Base-by-base conservation (phyloP, 1,140 invertebrate genomes). In the Platyscapa corneri region DNA sequence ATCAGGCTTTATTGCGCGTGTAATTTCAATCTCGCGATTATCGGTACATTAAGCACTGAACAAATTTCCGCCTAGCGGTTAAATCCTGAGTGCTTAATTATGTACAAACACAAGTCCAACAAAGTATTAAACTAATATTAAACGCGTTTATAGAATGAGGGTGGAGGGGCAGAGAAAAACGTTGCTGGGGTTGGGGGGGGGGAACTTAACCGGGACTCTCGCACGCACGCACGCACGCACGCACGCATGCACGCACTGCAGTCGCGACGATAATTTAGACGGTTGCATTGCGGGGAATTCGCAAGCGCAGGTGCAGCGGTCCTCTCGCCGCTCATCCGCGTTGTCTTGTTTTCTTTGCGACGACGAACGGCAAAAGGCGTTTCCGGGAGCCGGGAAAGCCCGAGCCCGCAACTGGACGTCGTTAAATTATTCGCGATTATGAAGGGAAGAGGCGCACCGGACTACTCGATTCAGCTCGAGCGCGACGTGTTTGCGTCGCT, bases 1-100 rank as follows among this genome's bases (percentile, higher is more conserved):
- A 82, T 81, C 39, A 37, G 30, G 42, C 42, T 49, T 70, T 82
- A 70, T 70, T 70, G 42, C 46, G 65, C 65, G 65, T 32, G 46
- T 82, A 82, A 82, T 82, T 70, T 70, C 39, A 14, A 42, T 67
- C 65, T 12, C 18, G 79, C 65, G 39, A 70, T 46, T 81, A 70
- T 70, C 65, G 65, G 42, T 16, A 37, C 78, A 30, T 65, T 65
- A 39, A 65, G 10, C n/a, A 18, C 53, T 60, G 60, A 37, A 42
- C 56, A 56, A 80, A 80, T 80, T 80, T 80, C 78, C 78, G 37
- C 27, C 37, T 39, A 67, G 60, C 64, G 37, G 78, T 81, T 70
- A 53, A 34, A 72, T 70, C n/a, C 42, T n/a, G 65, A 70, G 46
- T 53, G 42, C n/a, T 65, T 72, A 80, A 67, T 81, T 67, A 30